phyloP scores from a whole-genome alignment of 2,797 vertebrate species.

The Takifugu rubripes region DNA sequence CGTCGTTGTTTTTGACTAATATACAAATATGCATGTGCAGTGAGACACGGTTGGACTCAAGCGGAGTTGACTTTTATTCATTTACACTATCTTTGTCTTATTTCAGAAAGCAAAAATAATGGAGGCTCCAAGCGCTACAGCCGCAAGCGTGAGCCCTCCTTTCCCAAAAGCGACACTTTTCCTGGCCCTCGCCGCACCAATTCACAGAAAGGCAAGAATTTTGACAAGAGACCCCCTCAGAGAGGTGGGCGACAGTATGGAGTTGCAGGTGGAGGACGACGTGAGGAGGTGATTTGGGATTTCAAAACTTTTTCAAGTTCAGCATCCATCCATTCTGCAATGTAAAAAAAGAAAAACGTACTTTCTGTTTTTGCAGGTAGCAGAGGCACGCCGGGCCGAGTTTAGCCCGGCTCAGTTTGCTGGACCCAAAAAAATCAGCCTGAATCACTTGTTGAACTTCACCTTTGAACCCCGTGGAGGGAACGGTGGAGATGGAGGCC shows the following conservation, averaged over 20 bases:
- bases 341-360: no score
- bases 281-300: conserved; percentile 86
- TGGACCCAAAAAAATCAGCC: conserved; percentile 97
- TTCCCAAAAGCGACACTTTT: conserved; percentile 90
- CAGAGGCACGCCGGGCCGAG: conserved; percentile 94
- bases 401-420: conserved; percentile 98
- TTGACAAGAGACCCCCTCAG: conserved; percentile 96
- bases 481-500: conserved; percentile 80
- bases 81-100: not conserved
- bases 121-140: conserved; percentile 89
- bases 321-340: no score
- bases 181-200: conserved; percentile 87
- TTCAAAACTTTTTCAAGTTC: no score
- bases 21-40: no score
- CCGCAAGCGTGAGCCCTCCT: conserved; percentile 92
- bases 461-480: conserved; percentile 97
- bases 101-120: conserved; percentile 89
- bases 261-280: conserved; percentile 89
- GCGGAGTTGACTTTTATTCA: no score
- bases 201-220: conserved; percentile 99
- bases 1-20: no score
- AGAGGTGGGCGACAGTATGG: conserved; percentile 88
- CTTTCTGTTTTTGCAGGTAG: conserved; percentile 79
- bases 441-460: conserved; percentile 98
- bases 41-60: no score